Evolutionary conservation across 2,113 vertebrate genomes (phyloP), one percentile per base, ranked within the genome.

Genomic region (Eolophus roseicapilla): DNA sequence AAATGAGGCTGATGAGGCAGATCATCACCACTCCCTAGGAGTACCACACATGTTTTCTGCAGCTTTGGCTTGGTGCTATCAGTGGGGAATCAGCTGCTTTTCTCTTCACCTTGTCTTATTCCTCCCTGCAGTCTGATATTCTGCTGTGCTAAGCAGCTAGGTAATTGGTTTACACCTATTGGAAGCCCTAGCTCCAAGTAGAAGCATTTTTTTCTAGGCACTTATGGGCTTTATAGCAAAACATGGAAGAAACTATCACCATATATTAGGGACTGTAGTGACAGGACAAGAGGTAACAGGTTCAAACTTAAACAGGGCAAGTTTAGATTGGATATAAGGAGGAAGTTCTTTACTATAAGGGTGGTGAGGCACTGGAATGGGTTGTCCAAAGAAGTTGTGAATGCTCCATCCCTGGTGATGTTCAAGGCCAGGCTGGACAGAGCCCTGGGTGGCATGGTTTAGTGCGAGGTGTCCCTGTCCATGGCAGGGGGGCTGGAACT

Each of bases 11-110:
- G 16, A 21, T 29, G 44, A 52, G 27, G 11, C 6, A 6, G 4
- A 28, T 23, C 5, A 24, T 3, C 14, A 31, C 6, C 21, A 17
- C 6, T 19, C 27, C 8, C 3, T 2, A 1, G 1, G 4, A 47
- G 9, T 17, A 21, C 11, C 17, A 9, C 20, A 24, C 12, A 62
- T 23, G 1, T 71, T 52, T 90, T 80, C 39, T 60, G 18, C 17
- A 31, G 19, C 4, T 6, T 67, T 33, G 13, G 2, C 10, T 24
- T 13, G 17, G 11, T 8, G 10, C 7, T n/a, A 31, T 62, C 50
- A 52, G 7, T 4, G 7, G 21, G 10, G 18, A n/a, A 25, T 33
- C 0, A 0, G 1, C 10, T 52, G 18, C 7, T 71, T 84, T 57
- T 62, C 3, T 1, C 24, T n/a, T 63, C 33, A 31, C 8, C 6